phyloP scores from a whole-genome alignment of 2,113 vertebrate species.

The Hydropotes inermis region DNA sequence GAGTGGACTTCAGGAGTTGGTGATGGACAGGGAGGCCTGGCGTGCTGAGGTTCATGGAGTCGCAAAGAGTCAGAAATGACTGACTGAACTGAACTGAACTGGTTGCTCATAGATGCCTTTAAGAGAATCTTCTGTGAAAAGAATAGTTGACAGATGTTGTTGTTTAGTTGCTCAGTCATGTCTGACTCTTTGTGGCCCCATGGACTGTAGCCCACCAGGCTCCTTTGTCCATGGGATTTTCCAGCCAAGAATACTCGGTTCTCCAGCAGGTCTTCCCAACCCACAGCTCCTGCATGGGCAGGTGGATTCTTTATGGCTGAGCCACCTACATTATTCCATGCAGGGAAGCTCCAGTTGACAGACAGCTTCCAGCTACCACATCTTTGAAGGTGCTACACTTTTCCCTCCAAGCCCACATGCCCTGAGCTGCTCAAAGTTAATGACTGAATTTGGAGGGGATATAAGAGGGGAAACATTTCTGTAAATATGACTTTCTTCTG shows the following conservation, averaged over 20 bases:
- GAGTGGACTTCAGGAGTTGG: rapidly evolving
- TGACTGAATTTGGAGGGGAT: neutral
- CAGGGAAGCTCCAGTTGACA: neutral
- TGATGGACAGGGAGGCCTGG: neutral
- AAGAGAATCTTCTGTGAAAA: neutral
- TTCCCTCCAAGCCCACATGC: neutral
- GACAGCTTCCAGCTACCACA: neutral
- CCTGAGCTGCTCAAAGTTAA: neutral
- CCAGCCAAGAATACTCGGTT: neutral
- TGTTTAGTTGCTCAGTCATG: neutral
- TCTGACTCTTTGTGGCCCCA: neutral
- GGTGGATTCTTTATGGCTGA: neutral
- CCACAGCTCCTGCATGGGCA: neutral
- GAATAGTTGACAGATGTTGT: neutral
- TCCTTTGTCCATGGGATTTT: neutral
- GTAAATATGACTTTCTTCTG: neutral
- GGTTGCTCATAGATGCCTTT: neutral
- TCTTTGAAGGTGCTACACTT: neutral
- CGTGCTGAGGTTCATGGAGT: rapidly evolving
- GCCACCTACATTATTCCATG: neutral
- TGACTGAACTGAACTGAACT: neutral
- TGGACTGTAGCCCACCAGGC: neutral
- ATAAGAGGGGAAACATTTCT: neutral
- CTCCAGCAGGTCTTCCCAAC: neutral
- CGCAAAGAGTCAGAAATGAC: neutral